Base-by-base conservation (phyloP, 2,888 invertebrate genomes). In the Trachelus iudaicus region DNA sequence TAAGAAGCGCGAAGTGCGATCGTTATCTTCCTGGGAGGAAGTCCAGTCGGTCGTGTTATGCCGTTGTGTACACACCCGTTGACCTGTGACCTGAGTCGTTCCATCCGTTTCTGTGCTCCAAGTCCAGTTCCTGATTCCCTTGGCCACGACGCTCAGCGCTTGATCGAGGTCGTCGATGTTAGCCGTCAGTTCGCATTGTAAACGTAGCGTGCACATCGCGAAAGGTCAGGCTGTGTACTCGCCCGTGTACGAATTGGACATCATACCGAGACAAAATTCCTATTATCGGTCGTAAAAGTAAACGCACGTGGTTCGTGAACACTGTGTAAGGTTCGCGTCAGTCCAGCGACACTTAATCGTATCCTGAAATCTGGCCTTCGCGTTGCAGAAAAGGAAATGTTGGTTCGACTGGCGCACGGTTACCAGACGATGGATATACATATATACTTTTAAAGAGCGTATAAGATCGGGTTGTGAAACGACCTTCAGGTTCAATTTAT, bases 41-140 rank as follows among this genome's bases (percentile, higher is more conserved):
- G 79, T 81, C 81, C 77, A 80, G 81, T 77, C 77, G 78, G 88
- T 90, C 90, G 90, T 91, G 90, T 90, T 89, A 89, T 89, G 88
- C 87, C 85, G 90, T 89, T 89, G 90, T 86, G 89, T 89, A 90
- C 90, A 90, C 88, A 90, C 89, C 89, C 89, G 88, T 90, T 90
- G 89, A 90, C 90, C 89, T 88, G 75, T 82, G 85, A 81, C 85
- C 83, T 78, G 69, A 76, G 82, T 81, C 82, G 82, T 69, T 83
- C 83, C 81, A 82, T 84, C 83, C 81, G 81, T 82, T 82, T 82
- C 82, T 81, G 79, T 77, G 81, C 79, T 83, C 82, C 81, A 83
- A 81, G 80, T 83, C 81, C 74, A 82, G 83, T 84, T 83, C 83
- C 84, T 83, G 83, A 83, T 85, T 82, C 80, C 77, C 79, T 81